Evolutionary conservation across 2,888 invertebrate species (phyloP).

Genomic region (Rhingia campestris): DNA sequence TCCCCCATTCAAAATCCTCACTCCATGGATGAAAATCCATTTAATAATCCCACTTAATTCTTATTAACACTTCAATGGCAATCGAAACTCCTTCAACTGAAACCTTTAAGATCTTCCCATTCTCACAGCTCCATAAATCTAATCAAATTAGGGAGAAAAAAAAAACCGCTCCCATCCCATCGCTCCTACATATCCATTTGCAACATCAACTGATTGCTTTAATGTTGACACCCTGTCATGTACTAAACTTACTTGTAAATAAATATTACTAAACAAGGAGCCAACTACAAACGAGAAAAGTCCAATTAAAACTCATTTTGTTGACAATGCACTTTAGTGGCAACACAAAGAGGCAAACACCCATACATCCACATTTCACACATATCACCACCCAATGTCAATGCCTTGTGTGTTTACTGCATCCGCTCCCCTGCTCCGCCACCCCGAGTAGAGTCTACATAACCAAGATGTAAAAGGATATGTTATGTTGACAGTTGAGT

Average conservation of each 20-base stretch:
- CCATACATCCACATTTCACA: not conserved
- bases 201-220: constrained; percentile 33
- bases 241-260: constrained; percentile 23
- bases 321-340: constrained; percentile 43
- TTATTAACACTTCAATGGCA: too few species aligned
- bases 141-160: not conserved
- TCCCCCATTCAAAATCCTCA: too few species aligned
- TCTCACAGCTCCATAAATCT: not conserved
- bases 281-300: constrained; percentile 43
- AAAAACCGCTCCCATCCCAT: not conserved
- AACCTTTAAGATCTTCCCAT: not conserved
- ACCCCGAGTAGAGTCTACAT: constrained; percentile 7
- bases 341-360: constrained; percentile 24
- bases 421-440: constrained; percentile 8
- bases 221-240: constrained; percentile 48
- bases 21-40: too few species aligned
- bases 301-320: constrained; percentile 63
- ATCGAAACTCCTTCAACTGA: too few species aligned
- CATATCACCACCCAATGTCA: constrained; percentile 1
- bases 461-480: constrained; percentile 34
- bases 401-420: constrained; percentile 19
- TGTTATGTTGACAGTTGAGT: constrained; percentile 53
- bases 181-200: not conserved
- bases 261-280: constrained; percentile 37
- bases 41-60: too few species aligned